These are phyloP conservation scores for Dipodomys ordii DNA, from an alignment of 2,113 vertebrate genomes.

Conservation along the genomic window DNA sequence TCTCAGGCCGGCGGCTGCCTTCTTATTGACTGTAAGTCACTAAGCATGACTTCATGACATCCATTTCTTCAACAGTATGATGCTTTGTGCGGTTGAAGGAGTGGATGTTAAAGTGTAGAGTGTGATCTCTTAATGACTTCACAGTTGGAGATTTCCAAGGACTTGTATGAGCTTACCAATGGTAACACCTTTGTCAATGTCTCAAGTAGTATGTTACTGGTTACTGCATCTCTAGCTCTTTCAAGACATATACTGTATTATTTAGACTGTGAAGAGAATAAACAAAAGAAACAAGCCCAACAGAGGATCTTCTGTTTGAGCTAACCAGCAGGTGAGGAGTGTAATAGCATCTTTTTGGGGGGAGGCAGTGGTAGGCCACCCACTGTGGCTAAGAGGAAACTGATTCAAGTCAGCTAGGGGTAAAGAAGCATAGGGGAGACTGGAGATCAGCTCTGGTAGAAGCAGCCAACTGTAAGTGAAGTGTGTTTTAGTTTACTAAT, in stretches of 20 bases:
- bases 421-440: not conserved
- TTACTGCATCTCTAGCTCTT: not conserved
- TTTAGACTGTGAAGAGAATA: slow-evolving; percentile 3
- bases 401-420: not conserved
- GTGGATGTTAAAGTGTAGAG: not conserved
- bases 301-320: not conserved
- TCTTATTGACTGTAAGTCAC: not conserved
- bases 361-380: not conserved
- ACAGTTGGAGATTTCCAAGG: not conserved
- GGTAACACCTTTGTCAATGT: not conserved
- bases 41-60: too few species aligned
- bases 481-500: not conserved
- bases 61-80: too few species aligned
- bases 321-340: not conserved
- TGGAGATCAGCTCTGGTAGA: not conserved
- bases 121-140: not conserved
- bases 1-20: not conserved
- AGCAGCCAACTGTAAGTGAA: not conserved
- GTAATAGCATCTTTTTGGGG: not conserved
- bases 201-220: not conserved
- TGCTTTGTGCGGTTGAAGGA: not conserved
- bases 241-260: not conserved
- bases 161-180: not conserved
- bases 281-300: not conserved
- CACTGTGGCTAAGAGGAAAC: not conserved